Evolutionary conservation across 2,113 vertebrate species (phyloP).

Genomic region (Tichodroma muraria): DNA sequence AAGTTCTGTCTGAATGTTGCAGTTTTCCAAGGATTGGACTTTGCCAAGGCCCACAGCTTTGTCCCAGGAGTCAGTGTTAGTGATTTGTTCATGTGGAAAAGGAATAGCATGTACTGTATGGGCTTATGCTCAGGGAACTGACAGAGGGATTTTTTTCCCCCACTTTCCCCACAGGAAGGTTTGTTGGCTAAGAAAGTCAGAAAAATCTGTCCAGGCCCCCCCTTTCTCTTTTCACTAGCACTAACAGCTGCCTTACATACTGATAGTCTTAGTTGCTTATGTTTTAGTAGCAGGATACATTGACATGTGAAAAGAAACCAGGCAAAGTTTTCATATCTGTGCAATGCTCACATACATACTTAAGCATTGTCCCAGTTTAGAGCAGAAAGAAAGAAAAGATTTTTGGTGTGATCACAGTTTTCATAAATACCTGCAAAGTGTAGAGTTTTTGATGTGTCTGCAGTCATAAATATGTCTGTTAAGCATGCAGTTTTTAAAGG

Average conservation of each 20-base stretch:
- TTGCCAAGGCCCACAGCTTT: not conserved
- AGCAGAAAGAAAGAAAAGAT: not conserved
- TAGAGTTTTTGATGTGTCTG: not conserved
- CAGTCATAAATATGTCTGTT: not conserved
- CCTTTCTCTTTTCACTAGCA: not conserved
- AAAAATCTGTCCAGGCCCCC: not conserved
- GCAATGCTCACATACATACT: not conserved
- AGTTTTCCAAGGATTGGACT: not conserved
- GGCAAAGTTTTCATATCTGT: not conserved
- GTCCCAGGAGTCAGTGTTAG: not conserved
- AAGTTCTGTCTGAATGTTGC: not conserved
- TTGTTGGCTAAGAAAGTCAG: not conserved
- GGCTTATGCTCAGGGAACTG: not conserved
- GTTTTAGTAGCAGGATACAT: not conserved
- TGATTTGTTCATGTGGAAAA: not conserved
- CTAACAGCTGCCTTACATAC: not conserved
- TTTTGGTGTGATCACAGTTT: not conserved
- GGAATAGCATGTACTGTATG: not conserved
- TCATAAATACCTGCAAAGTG: not conserved
- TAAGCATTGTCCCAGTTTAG: not conserved
- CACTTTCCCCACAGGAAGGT: not conserved
- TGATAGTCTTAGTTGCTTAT: not conserved
- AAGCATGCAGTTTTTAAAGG: conserved; percentile 24
- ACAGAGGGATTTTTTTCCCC: not conserved
- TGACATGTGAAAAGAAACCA: not conserved